Evolutionary conservation across 2,113 vertebrate species (phyloP), one percentile per base, ranked within the genome.

Genomic region (Axis porcinus): DNA sequence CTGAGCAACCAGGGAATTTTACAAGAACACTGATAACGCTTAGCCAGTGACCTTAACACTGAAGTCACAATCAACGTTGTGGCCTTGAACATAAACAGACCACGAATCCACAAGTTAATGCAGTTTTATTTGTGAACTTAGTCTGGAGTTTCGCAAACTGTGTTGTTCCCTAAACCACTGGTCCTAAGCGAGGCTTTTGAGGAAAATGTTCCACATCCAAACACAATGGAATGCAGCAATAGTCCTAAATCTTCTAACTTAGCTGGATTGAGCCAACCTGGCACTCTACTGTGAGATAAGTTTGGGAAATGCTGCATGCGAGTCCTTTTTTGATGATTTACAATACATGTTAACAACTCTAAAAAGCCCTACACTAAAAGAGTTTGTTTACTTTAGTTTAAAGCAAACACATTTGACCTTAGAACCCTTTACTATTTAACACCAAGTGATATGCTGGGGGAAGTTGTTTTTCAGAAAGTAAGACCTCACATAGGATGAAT

Each of bases 321-420:
- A 55, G 52, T 55, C 52, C 52, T n/a, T 83, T 55, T 83, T 84
- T 55, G 52, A 55, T 55, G 23, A 55, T 16, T 84, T 84, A 84
- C 81, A 16, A 55, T 36, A 40, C 52, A 84, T 84, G 23, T 84
- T 55, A 84, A 27, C n/a, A 55, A 84, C 40, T 55, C 60, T 40
- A 84, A 96, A 58, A 95, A 95, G 16, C 23, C 81, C 27, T 58
- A 47, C 52, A 47, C 19, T 85, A 85, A 92, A 90, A 23, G 33
- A 92, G 3, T 7, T 36, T 93, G 23, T 83, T 92, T 96, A 82
- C 76, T 96, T 95, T 87, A 83, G 52, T 43, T 81, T 94, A 94
- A 94, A 95, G 57, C 45, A 97, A 95, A 97, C 16, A 64, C 36
- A 90, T 88, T 95, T 92, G 89, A 92, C 84, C 81, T 96, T 67